These are phyloP conservation scores for Ancistrus triradiatus DNA, from an alignment of 2,113 vertebrate genomes.

Conservation along the genomic window DNA sequence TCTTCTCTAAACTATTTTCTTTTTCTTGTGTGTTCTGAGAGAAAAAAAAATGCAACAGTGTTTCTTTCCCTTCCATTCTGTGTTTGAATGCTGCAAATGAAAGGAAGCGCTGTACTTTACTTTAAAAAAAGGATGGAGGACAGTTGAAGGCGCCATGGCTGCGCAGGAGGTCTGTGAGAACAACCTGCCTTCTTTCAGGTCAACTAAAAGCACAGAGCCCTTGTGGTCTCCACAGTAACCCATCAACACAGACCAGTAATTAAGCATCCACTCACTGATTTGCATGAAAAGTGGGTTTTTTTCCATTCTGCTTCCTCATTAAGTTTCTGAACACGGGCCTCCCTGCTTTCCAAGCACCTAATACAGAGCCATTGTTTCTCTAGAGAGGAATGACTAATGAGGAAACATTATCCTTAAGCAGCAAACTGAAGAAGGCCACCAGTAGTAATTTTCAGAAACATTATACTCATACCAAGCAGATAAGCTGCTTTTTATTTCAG, in stretches of 20 bases:
- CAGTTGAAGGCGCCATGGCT: conserved; percentile 10
- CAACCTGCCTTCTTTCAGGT: conserved; percentile 15
- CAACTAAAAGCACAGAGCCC: conserved; percentile 7
- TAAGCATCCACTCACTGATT: conserved; percentile 53
- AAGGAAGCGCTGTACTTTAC: conserved; percentile 30
- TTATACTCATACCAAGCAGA: no score
- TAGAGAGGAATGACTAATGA: conserved; percentile 27
- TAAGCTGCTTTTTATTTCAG: no score
- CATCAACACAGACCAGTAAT: conserved; percentile 53
- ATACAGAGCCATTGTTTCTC: conserved; percentile 31
- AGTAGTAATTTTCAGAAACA: neutral
- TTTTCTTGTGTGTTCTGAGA: neutral
- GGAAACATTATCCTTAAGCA: conserved; percentile 30
- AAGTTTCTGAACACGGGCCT: conserved; percentile 26
- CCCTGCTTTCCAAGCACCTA: conserved; percentile 28
- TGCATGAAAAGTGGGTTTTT: conserved; percentile 54
- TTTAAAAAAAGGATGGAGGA: conserved; percentile 4
- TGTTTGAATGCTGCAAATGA: conserved; percentile 26
- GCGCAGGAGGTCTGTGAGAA: conserved; percentile 39
- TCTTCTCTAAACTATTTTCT: neutral
- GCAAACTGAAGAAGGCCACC: neutral
- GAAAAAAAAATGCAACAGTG: neutral
- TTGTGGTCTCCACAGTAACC: conserved; percentile 53
- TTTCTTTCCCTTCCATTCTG: neutral
- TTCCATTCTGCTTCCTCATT: conserved; percentile 20